A percentile compares a stretch with the other conserved stretches of the same genome.
Evolutionary conservation across 2,888 invertebrate species (phyloP).

Genomic region (Dolichopus griseipennis): DNA sequence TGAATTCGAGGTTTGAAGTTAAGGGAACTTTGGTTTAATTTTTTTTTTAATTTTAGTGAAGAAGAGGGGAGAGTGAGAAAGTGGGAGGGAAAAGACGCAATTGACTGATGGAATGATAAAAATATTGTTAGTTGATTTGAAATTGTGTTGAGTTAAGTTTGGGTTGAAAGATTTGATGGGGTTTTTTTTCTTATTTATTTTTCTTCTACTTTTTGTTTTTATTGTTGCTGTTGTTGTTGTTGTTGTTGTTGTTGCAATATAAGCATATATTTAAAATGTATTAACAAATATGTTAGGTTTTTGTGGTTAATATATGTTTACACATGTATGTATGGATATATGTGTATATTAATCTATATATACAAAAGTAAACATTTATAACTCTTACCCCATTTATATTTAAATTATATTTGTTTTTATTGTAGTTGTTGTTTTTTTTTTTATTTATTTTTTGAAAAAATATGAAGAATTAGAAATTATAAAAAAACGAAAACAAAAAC

Average conservation of each 20-base stretch:
- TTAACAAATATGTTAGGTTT: background rate
- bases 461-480: background rate
- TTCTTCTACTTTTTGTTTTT: no score
- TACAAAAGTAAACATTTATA: background rate
- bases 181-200: no score
- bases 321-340: slow-evolving; percentile 7
- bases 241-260: no score
- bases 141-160: no score
- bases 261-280: slow-evolving; percentile 8
- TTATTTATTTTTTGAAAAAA: background rate
- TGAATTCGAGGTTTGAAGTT: no score
- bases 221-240: no score
- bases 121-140: no score
- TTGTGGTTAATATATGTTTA: background rate
- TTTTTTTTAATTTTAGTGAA: no score
- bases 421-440: background rate
- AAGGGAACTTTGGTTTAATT: no score
- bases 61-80: no score
- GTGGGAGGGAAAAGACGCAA: no score
- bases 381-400: background rate
- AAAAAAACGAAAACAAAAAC: background rate
- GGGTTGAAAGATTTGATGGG: no score
- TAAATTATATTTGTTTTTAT: background rate
- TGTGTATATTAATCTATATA: background rate
- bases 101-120: background rate